These are phyloP conservation scores for Reticulitermes speratus DNA, from an alignment of 1,140 invertebrate genomes.

Conservation along the genomic window DNA sequence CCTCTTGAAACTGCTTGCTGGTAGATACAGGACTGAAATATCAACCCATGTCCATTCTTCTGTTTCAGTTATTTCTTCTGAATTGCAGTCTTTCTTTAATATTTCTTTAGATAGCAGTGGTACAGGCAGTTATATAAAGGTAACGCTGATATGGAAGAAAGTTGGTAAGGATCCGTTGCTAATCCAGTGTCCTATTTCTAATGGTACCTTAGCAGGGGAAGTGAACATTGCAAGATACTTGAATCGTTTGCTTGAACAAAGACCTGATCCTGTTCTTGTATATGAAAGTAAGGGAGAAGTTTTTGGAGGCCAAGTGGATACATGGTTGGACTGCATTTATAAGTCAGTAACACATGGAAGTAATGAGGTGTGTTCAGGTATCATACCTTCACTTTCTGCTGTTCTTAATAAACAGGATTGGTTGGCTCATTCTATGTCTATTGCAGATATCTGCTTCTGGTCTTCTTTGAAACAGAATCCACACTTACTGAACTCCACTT, in stretches of 20 bases:
- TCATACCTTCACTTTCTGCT: neutral
- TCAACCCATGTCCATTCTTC: constrained; percentile 51
- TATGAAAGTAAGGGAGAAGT: constrained; percentile 47
- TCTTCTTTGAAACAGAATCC: constrained; percentile 23
- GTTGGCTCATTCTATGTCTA: constrained; percentile 21
- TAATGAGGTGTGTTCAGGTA: neutral
- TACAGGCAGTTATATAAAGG: constrained; percentile 36
- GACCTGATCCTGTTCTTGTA: constrained; percentile 41
- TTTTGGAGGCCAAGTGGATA: constrained; percentile 52
- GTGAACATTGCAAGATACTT: constrained; percentile 56
- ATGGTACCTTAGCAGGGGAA: constrained; percentile 49
- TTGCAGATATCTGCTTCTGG: constrained; percentile 33
- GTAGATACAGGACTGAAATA: constrained; percentile 41
- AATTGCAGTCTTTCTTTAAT: constrained; percentile 37
- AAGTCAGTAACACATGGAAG: constrained; percentile 36
- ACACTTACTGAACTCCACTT: neutral
- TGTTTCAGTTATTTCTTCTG: constrained; percentile 37
- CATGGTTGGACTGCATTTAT: constrained; percentile 50
- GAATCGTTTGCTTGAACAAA: constrained; percentile 49
- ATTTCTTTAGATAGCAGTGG: neutral
- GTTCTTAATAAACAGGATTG: neutral
- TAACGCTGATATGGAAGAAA: constrained; percentile 55
- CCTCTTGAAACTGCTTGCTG: constrained; percentile 44
- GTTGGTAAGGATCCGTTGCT: constrained; percentile 48
- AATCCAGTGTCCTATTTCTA: constrained; percentile 43